These are phyloP conservation scores for Rhopilema esculentum DNA, from an alignment of 30 jellyfish, hydroid and myxozoan species.

Conservation along the genomic window DNA sequence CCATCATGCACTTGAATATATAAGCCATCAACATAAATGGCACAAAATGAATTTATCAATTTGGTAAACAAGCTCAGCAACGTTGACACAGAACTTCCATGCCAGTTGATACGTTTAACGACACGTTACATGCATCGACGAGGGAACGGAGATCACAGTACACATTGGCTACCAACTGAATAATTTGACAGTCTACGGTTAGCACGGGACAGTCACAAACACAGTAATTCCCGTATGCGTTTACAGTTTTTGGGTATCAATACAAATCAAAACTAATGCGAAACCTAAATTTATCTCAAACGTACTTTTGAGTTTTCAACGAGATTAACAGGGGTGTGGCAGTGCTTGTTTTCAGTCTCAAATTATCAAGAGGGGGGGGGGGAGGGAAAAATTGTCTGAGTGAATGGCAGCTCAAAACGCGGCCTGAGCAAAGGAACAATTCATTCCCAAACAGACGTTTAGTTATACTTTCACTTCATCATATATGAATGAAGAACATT, in stretches of 20 bases:
- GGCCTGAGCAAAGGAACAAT: too few species aligned
- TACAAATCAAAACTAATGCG: not conserved
- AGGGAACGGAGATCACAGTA: constrained; percentile 28
- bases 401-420: too few species aligned
- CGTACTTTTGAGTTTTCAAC: not conserved
- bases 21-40: not conserved
- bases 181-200: constrained; percentile 33
- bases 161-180: constrained; percentile 37
- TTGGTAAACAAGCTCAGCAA: not conserved
- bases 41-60: not conserved
- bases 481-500: too few species aligned
- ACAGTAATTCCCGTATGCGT: constrained; percentile 65
- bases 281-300: not conserved
- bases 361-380: too few species aligned
- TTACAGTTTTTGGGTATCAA: constrained; percentile 45
- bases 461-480: too few species aligned
- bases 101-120: constrained; percentile 21
- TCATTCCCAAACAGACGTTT: too few species aligned
- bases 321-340: not conserved
- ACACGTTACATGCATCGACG: constrained; percentile 32
- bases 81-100: not conserved
- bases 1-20: too few species aligned
- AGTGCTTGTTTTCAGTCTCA: not conserved
- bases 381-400: too few species aligned
- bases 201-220: constrained; percentile 34